A percentile compares a stretch with the other conserved stretches of the same genome.
These are phyloP conservation scores for Cisticola juncidis DNA, from an alignment of 2,113 vertebrate species.

Conservation along the genomic window DNA sequence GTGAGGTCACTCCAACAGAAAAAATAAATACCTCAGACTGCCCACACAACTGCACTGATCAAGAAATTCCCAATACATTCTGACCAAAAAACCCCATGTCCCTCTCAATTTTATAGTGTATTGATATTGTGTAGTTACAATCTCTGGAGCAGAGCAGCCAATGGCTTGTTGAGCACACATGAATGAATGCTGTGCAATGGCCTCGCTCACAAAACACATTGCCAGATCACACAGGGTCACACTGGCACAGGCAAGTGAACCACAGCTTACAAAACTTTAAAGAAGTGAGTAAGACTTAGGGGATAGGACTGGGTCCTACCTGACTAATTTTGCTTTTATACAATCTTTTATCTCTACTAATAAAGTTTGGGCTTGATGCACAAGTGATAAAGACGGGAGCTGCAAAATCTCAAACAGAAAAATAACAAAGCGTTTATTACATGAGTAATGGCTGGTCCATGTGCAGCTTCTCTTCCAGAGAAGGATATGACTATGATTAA, in stretches of 20 bases:
- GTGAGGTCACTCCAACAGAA: background rate
- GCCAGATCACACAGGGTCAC: background rate
- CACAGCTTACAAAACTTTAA: background rate
- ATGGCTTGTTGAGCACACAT: background rate
- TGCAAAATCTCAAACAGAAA: background rate
- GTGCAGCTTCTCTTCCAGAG: background rate
- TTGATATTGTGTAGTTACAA: background rate
- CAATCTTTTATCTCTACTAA: background rate
- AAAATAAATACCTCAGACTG: background rate
- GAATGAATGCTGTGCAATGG: background rate
- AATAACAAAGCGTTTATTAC: background rate
- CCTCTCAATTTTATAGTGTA: background rate
- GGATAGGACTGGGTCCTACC: background rate
- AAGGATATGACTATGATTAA: background rate
- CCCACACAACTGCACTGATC: background rate
- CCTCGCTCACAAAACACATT: rapidly evolving
- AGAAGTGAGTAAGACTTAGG: background rate
- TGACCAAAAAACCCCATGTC: rapidly evolving
- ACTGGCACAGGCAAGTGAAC: background rate
- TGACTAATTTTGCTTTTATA: background rate
- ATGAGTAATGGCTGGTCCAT: background rate
- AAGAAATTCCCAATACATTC: background rate
- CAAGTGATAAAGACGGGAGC: background rate
- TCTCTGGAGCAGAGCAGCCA: background rate
- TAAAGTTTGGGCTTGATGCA: background rate